Percentiles rank a stretch among this genome's conserved stretches.
Conservation (phyloP, 2,888 invertebrate genomes). For the Clitarchus hookeri region DNA sequence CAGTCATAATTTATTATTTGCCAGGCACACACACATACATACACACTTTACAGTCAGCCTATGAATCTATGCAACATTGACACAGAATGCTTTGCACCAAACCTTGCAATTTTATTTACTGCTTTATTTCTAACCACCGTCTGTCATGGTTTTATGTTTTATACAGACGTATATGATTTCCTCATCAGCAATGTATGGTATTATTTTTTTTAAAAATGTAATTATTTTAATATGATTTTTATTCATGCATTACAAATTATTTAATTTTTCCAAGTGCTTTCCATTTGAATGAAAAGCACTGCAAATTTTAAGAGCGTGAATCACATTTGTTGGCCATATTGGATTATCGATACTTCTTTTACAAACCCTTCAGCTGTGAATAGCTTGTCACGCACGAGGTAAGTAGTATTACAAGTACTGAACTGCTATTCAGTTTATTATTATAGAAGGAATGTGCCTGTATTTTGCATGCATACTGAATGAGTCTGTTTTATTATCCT, state of each 20-base stretch:
- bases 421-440: not conserved
- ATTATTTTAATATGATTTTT: not conserved
- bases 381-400: not conserved
- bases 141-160: conserved; percentile 18
- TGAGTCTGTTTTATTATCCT: conserved; percentile 1
- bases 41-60: not conserved
- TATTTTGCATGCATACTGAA: conserved; percentile 2
- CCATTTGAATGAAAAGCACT: not conserved
- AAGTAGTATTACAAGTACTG: not conserved
- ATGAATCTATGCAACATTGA: not conserved
- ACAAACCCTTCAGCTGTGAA: not conserved
- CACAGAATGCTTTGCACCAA: conserved; percentile 43
- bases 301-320: conserved; percentile 20
- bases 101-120: conserved; percentile 39
- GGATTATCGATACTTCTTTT: not conserved
- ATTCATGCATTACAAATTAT: not conserved
- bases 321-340: conserved; percentile 25
- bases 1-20: not conserved
- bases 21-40: not conserved
- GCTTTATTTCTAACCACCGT: conserved; percentile 28
- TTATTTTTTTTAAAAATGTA: not conserved
- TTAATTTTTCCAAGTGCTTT: conserved; percentile 16
- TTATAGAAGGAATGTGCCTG: conserved; percentile 2
- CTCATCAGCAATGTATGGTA: not conserved
- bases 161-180: not conserved